Evolutionary conservation across 1,140 invertebrate genomes (phyloP).

Genomic region (Polypedilum pembai): DNA sequence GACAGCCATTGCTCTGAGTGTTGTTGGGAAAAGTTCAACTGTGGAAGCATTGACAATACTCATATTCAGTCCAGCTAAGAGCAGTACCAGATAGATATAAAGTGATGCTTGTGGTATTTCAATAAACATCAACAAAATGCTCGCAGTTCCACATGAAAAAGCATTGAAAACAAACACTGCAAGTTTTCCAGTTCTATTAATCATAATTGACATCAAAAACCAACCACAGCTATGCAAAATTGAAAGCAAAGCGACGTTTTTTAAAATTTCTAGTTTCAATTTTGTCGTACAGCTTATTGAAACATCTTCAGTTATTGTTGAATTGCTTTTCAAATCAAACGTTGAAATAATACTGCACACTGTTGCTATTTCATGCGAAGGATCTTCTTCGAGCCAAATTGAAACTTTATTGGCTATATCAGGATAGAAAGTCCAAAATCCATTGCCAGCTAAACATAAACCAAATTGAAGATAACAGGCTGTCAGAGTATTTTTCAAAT

Average conservation of each 20-base stretch:
- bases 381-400: constrained; percentile 27
- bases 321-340: neutral
- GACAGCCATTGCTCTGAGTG: constrained; percentile 44
- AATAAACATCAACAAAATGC: constrained; percentile 29
- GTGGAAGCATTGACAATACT: constrained; percentile 36
- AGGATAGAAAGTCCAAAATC: constrained; percentile 35
- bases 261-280: too few species aligned
- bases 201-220: constrained; percentile 29
- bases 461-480: constrained; percentile 46
- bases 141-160: constrained; percentile 29
- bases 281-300: too few species aligned
- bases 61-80: constrained; percentile 34
- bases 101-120: constrained; percentile 31
- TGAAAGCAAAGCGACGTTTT: too few species aligned
- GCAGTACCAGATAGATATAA: constrained; percentile 31
- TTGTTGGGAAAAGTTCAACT: constrained; percentile 39
- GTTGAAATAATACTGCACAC: constrained; percentile 35
- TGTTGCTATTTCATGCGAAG: constrained; percentile 21
- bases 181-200: constrained; percentile 29
- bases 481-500: constrained; percentile 41
- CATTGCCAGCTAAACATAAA: constrained; percentile 46
- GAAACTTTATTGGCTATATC: too few species aligned
- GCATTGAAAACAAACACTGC: neutral
- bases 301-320: neutral
- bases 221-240: too few species aligned